Base-by-base conservation (phyloP, 1,140 invertebrate genomes). In the Platyscapa corneri region DNA sequence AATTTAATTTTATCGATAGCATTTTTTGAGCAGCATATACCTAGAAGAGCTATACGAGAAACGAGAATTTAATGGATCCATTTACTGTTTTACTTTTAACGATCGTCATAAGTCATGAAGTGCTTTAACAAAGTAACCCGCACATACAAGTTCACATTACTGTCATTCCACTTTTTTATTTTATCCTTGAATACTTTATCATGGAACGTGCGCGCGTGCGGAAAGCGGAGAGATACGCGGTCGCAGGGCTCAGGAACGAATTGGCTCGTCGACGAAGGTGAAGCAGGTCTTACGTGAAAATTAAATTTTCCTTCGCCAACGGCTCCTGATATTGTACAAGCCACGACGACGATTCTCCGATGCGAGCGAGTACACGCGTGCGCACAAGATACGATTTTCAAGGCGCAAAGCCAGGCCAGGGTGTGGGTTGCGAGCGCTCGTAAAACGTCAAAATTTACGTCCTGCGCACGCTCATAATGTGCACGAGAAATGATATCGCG, bases 361-460 rank as follows among this genome's bases (percentile, higher is more conserved):
- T 27, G 3, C 56, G 10, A 60, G 56, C 23, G 27, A 2, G 10
- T 27, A 18, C 49, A 53, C 49, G 49, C 49, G 49, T 60, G 56
- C 56, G 10, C 56, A 20, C 56, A 23, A 70, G 49, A 82, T 74
- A 20, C 20, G 23, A 42, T 82, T 82, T 82, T 37, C 49, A 53
- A 70, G 49, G 53, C 16, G 56, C 56, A 30, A 16, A 37, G n/a
- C n/a, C n/a, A n/a, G n/a, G n/a, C n/a, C 39, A n/a, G 76, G 32
- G 53, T 64, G 53, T 78, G 53, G 30, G 53, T 64, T 2, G 32
- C 56, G 23, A 37, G 14, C 53, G 53, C 82, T 82, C 70, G 70
- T 82, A 82, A 82, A 82, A 49, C 18, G 42, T 70, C 34, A n/a
- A 82, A 82, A 82, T 82, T 82, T 82, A 82, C 81, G 81, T 70